These are phyloP conservation scores for Salvelinus sp. DNA, from an alignment of 2,113 vertebrate species.

Conservation along the genomic window DNA sequence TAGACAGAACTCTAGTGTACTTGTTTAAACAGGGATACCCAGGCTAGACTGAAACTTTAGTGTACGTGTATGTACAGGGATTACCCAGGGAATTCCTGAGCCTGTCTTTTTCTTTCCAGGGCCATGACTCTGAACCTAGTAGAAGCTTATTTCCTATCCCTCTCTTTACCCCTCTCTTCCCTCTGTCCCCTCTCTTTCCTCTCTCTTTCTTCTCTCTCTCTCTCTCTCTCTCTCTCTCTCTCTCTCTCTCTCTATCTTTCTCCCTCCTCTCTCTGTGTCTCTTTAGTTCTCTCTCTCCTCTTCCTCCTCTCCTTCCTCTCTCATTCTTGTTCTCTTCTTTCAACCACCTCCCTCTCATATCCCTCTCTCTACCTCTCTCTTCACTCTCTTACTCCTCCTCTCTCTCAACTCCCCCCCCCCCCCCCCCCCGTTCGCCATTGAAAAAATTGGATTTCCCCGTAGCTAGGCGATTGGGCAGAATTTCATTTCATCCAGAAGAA, in stretches of 20 bases:
- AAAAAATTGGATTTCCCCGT: conserved; percentile 45
- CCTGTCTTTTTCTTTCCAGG: conserved; percentile 21
- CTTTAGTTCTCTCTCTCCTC: neutral
- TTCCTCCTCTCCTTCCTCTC: neutral
- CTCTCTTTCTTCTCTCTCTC: neutral
- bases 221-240: neutral
- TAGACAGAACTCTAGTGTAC: too few relatives aligned
- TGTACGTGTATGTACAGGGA: neutral
- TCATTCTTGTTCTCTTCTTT: neutral
- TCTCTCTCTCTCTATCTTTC: neutral
- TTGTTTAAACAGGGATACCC: neutral
- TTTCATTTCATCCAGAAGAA: conserved; percentile 50
- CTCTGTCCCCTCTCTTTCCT: neutral
- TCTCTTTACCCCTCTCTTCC: conserved; percentile 6
- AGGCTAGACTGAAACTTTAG: too few relatives aligned
- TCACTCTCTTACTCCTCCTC: neutral
- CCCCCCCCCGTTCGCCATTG: neutral
- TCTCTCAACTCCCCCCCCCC: neutral
- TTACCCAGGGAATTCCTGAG: conserved; percentile 18
- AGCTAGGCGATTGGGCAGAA: conserved; percentile 45
- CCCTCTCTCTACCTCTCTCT: too few relatives aligned
- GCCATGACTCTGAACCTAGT: conserved; percentile 26
- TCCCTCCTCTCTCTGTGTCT: neutral
- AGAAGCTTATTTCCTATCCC: conserved; percentile 29
- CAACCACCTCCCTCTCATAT: too few relatives aligned